A percentile compares a stretch with the other conserved stretches of the same genome.
Evolutionary conservation across 2,888 invertebrate genomes (phyloP).

Genomic region (Microdon myrmicae): DNA sequence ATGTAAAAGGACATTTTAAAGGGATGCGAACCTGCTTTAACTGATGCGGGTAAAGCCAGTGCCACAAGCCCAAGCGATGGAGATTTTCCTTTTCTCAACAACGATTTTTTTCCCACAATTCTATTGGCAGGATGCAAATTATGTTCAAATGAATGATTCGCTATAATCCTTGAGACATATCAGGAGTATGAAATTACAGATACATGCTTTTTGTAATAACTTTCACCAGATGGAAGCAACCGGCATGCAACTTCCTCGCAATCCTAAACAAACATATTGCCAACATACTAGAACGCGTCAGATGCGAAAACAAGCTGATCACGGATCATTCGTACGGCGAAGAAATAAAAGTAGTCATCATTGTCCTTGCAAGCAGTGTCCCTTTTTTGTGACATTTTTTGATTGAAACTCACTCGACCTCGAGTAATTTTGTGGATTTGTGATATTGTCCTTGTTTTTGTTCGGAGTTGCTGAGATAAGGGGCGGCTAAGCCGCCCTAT

Average conservation of each 20-base stretch:
- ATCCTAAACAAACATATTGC: constrained; percentile 36
- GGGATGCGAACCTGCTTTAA: constrained; percentile 18
- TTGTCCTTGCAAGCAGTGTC: constrained; percentile 6
- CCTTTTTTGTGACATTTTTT: constrained; percentile 26
- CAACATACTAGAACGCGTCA: constrained; percentile 20
- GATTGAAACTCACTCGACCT: constrained; percentile 39
- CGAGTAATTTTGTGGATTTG: constrained; percentile 47
- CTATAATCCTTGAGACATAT: constrained; percentile 27
- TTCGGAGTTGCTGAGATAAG: no score
- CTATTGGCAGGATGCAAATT: constrained; percentile 33
- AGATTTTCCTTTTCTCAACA: neutral
- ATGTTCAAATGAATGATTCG: constrained; percentile 33
- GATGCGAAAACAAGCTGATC: constrained; percentile 44
- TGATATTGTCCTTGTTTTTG: constrained; percentile 20
- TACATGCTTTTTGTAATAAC: no score
- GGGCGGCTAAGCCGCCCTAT: no score
- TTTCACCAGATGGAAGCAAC: constrained; percentile 4
- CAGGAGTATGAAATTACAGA: constrained; percentile 26
- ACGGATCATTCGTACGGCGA: constrained; percentile 45
- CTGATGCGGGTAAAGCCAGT: constrained; percentile 28
- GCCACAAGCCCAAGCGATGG: neutral
- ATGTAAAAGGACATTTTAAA: neutral
- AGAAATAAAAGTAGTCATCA: constrained; percentile 37
- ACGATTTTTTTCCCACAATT: constrained; percentile 13
- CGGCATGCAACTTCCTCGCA: neutral